These are phyloP conservation scores for Acronicta aceris DNA, from an alignment of 2,888 invertebrate species.

Conservation along the genomic window DNA sequence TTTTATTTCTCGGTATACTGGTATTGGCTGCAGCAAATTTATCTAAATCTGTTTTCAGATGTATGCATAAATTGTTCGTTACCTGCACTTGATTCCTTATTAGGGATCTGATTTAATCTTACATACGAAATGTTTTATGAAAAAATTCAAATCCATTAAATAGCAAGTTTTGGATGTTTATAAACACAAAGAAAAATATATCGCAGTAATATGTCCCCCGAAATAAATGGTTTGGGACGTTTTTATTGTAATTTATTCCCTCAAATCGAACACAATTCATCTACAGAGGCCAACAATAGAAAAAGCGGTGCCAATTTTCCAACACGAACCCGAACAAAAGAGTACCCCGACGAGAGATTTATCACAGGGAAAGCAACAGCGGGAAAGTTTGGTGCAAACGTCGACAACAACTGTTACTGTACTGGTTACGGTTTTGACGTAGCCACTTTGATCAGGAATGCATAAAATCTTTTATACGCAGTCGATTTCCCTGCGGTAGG, in stretches of 20 bases:
- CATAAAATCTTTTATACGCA: conserved; percentile 47
- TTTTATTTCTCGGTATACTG: conserved; percentile 35
- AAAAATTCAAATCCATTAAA: conserved; percentile 7
- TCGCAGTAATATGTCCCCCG: conserved; percentile 33
- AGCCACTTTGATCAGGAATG: conserved; percentile 45
- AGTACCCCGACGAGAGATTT: conserved; percentile 61
- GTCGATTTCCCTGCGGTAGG: conserved; percentile 37
- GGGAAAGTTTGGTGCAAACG: conserved; percentile 60
- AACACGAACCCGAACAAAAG: conserved; percentile 65
- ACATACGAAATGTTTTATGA: neutral
- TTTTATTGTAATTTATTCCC: conserved; percentile 52
- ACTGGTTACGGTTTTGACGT: conserved; percentile 42
- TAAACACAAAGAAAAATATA: conserved; percentile 41
- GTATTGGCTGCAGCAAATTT: no score
- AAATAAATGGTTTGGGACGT: conserved; percentile 40
- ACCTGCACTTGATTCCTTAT: neutral
- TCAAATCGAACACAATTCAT: conserved; percentile 60
- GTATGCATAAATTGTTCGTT: conserved; percentile 2
- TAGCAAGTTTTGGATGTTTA: conserved; percentile 15
- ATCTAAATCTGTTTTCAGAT: no score
- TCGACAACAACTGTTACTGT: conserved; percentile 58
- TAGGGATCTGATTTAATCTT: neutral
- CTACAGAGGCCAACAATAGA: conserved; percentile 61
- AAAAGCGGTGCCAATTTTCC: conserved; percentile 64
- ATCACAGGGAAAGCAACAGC: conserved; percentile 66